Conservation (phyloP, 2,888 invertebrate species). For the Falcaria lacertinaria region DNA sequence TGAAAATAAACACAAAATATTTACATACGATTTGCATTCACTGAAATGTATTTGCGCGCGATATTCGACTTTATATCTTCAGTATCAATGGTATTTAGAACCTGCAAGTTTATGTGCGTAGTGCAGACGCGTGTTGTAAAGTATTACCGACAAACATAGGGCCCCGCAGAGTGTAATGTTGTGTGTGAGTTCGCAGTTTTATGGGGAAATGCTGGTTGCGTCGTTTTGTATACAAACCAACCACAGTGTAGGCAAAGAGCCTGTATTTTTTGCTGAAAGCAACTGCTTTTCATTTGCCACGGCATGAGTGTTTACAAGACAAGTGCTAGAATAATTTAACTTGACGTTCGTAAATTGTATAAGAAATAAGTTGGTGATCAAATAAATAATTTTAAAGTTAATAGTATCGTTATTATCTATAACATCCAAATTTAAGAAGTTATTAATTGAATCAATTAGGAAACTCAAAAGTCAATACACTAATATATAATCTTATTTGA, state of each 20-base stretch:
- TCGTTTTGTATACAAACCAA: constrained; percentile 30
- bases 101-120: constrained; percentile 26
- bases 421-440: too few species aligned
- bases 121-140: constrained; percentile 47
- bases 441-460: too few species aligned
- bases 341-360: too few species aligned
- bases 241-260: constrained; percentile 21
- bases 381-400: too few species aligned
- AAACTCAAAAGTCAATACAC: too few species aligned
- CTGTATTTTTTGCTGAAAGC: constrained; percentile 25
- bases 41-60: constrained; percentile 26
- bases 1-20: constrained; percentile 57
- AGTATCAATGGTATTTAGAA: constrained; percentile 26
- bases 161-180: constrained; percentile 52
- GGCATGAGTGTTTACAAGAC: neutral
- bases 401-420: too few species aligned
- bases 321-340: too few species aligned
- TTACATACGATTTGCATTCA: constrained; percentile 47
- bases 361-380: too few species aligned
- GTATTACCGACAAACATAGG: constrained; percentile 60
- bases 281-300: constrained; percentile 17
- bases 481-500: too few species aligned
- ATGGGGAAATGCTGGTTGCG: constrained; percentile 43
- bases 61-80: constrained; percentile 41
- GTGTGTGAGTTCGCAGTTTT: constrained; percentile 53